A percentile compares a stretch with the other conserved stretches of the same genome.
Conservation (phyloP, 2,797 vertebrate genomes). For the Bovichtus variegatus region DNA sequence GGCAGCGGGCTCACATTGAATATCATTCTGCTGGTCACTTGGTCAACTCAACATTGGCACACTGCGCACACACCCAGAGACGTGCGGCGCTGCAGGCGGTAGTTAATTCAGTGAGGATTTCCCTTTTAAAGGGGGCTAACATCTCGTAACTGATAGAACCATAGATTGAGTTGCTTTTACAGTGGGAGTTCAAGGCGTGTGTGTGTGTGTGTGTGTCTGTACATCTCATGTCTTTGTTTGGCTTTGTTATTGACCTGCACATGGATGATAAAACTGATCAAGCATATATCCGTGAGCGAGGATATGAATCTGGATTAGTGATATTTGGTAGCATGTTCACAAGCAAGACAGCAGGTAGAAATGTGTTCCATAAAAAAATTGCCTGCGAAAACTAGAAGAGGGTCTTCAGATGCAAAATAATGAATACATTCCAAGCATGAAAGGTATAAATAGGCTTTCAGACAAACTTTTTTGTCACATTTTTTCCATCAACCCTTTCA, state of each 20-base stretch:
- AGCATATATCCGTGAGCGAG: not conserved
- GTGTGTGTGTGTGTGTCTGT: not conserved
- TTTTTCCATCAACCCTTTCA: not conserved
- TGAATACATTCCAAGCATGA: not conserved
- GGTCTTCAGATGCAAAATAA: not conserved
- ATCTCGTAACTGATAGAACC: constrained; percentile 36
- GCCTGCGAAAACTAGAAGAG: not conserved
- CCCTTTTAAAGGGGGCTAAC: constrained; percentile 58
- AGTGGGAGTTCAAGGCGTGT: not conserved
- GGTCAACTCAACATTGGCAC: constrained; percentile 68
- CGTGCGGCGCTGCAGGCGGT: constrained; percentile 18
- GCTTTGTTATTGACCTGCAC: not conserved
- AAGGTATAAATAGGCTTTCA: not conserved
- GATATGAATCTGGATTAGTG: not conserved
- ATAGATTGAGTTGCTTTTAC: constrained; percentile 35
- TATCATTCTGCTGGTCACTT: constrained; percentile 67
- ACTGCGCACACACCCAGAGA: constrained; percentile 28
- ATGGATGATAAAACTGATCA: not conserved
- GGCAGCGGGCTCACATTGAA: constrained; percentile 57
- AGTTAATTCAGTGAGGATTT: constrained; percentile 58
- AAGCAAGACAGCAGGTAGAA: not conserved
- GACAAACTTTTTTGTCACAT: not conserved
- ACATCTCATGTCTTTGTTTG: not conserved
- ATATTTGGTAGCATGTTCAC: not conserved
- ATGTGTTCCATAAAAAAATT: not conserved